Base-by-base conservation (phyloP, 2,888 invertebrate species). In the Anarsia innoxiella region DNA sequence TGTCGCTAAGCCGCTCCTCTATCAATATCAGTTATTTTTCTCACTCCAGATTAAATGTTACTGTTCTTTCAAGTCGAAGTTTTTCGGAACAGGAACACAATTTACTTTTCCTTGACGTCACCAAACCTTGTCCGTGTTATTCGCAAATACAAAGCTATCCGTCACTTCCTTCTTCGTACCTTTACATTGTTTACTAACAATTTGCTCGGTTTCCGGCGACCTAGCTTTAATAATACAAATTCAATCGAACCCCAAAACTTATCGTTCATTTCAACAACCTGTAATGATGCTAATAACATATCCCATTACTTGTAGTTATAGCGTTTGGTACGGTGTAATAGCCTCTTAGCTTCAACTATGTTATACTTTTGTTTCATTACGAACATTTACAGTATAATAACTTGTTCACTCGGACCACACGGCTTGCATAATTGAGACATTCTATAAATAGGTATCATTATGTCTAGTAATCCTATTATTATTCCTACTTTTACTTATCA, bases 371-470 rank as follows among this genome's bases (percentile, higher is more conserved):
- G 68, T 63, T 69, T 66, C 65, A 74, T 74, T 72, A 54, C 42
- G 45, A 40, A 35, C 26, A 36, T 36, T n/a, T 38, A 36, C 48
- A 29, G 23, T 67, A 66, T 79, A 77, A 79, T 78, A 58, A 68
- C 56, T 59, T 59, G 54, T 56, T 33, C 28, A 41, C 37, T n/a
- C 47, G 55, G 83, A 79, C 83, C 83, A 80, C 83, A 82, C 83
- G 61, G 53, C 48, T 51, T 52, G 55, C 51, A 56, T 78, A 77
- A 82, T 84, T 78, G 82, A 83, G 78, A 77, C 74, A 77, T 74
- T 64, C 56, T 51, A 61, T 53, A 65, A 61, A 65, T 72, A 61
- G 51, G 59, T 66, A 68, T 69, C 64, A 70, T 71, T 70, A 69
- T 53, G 53, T 56, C 42, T 46, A 54, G 43, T 57, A 58, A 52